Base-by-base conservation (phyloP, 2,113 vertebrate genomes). In the Fregetta grallaria region DNA sequence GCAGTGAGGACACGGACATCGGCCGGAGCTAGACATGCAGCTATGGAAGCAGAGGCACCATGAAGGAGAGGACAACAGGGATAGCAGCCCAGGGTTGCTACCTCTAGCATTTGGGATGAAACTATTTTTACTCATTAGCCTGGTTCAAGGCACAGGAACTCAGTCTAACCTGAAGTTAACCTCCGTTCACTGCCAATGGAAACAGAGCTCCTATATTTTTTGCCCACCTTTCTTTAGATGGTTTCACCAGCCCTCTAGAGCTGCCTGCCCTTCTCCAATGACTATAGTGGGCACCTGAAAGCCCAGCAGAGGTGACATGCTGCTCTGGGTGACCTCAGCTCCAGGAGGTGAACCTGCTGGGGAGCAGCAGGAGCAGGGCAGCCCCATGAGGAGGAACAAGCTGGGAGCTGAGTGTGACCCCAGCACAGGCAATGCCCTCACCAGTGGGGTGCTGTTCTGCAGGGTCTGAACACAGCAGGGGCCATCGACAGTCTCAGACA, bases 301-400 rank as follows among this genome's bases (percentile, higher is more conserved):
- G 12, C 56, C 49, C 49, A 84, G 30, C 34, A 70, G 26, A 63
- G 14, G 12, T 36, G 21, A 36, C n/a, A 26, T 11, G 13, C 13
- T 66, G 26, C 32, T 32, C 27, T 25, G 3, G n/a, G 10, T 30
- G 42, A 25, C n/a, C 34, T 49, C 86, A 80, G n/a, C 16, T 58
- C 30, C 36, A 38, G 44, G 67, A 36, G 30, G 17, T 30, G 6
- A 65, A 3, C 36, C 59, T 50, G 12, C 59, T 53, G 7, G 32
- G 63, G 23, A 68, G 17, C 7, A 63, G 40, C 34, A 55, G 49
- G 15, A 74, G 15, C 6, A 55, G 36, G 34, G n/a, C 29, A 47
- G 25, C 10, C 32, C 26, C 19, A 40, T 0, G 1, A 50, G 19
- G 3, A 7, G 6, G n/a, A 9, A 53, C 7, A 15, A 36, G 25